Percentiles rank a stretch among this genome's conserved stretches.
Conservation (phyloP, 1,140 invertebrate genomes). For the Caenorhabditis brenneri region DNA sequence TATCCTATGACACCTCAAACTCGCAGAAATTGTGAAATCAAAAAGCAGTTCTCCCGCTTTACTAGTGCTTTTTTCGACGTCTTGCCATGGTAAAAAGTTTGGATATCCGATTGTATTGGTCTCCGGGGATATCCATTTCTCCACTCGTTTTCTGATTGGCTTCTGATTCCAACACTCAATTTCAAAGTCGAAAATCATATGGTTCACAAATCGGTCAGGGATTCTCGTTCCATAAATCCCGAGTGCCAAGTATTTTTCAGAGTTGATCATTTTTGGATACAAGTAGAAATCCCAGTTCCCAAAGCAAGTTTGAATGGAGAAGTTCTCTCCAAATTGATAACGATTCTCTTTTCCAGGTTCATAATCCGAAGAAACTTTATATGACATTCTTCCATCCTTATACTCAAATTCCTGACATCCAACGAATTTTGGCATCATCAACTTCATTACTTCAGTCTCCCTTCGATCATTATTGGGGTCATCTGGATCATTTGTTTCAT, state of each 20-base stretch:
- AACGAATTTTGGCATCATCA: too few species aligned
- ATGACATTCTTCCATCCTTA: neutral
- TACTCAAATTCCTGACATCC: too few species aligned
- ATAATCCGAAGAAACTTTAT: neutral
- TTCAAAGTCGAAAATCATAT: neutral
- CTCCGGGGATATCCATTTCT: neutral
- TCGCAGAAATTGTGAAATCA: too few species aligned
- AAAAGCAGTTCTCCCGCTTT: neutral
- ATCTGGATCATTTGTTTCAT: too few species aligned
- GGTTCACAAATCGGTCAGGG: neutral
- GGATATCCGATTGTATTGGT: neutral
- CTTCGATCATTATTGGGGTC: too few species aligned
- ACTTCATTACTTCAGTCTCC: too few species aligned
- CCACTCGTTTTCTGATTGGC: neutral
- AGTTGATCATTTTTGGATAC: neutral
- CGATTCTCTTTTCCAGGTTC: neutral
- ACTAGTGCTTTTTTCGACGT: neutral
- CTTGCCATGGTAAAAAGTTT: neutral
- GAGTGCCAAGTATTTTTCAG: neutral
- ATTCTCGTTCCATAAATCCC: neutral
- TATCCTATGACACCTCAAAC: too few species aligned
- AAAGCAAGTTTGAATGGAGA: neutral
- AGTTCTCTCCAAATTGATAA: neutral
- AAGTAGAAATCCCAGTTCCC: neutral
- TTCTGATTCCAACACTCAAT: neutral